These are phyloP conservation scores for Anguilla megastoma DNA, from an alignment of 2,797 vertebrate genomes.

Conservation along the genomic window DNA sequence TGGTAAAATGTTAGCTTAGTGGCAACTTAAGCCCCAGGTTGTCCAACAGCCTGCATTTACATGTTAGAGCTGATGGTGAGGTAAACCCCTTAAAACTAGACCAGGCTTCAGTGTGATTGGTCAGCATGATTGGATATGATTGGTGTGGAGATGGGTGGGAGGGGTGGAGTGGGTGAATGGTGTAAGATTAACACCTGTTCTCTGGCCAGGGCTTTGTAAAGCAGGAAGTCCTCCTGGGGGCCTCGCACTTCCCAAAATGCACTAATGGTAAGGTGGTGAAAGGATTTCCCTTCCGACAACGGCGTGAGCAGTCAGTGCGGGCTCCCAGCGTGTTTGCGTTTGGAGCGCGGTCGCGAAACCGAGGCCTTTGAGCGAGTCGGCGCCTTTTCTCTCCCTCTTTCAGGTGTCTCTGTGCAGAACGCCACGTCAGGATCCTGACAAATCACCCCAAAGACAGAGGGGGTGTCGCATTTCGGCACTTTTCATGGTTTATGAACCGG, in stretches of 20 bases:
- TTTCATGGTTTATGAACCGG: not conserved
- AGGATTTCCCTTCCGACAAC: slow-evolving; percentile 39
- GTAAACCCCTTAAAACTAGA: not conserved
- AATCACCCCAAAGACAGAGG: slow-evolving; percentile 7
- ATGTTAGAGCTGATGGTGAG: not conserved
- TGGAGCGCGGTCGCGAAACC: slow-evolving; percentile 35
- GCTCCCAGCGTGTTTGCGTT: slow-evolving; percentile 43
- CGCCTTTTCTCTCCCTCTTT: slow-evolving; percentile 17
- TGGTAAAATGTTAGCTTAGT: not conserved
- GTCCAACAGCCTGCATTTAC: not conserved
- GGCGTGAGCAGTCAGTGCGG: not conserved
- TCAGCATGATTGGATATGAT: not conserved
- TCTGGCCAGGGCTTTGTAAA: slow-evolving; percentile 1
- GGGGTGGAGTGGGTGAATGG: not conserved
- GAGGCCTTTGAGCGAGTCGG: slow-evolving; percentile 33
- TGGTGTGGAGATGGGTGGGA: not conserved
- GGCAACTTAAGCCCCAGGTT: not conserved
- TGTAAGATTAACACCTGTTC: slow-evolving; percentile 2
- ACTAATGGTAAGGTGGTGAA: slow-evolving; percentile 48
- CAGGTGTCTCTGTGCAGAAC: not conserved
- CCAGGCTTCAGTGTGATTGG: not conserved
- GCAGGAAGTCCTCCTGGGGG: slow-evolving; percentile 45
- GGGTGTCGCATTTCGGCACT: not conserved
- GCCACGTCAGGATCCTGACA: not conserved
- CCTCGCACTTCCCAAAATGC: slow-evolving; percentile 44